Evolutionary conservation across 2,888 invertebrate genomes (phyloP).

Genomic region (Volucella inanis): DNA sequence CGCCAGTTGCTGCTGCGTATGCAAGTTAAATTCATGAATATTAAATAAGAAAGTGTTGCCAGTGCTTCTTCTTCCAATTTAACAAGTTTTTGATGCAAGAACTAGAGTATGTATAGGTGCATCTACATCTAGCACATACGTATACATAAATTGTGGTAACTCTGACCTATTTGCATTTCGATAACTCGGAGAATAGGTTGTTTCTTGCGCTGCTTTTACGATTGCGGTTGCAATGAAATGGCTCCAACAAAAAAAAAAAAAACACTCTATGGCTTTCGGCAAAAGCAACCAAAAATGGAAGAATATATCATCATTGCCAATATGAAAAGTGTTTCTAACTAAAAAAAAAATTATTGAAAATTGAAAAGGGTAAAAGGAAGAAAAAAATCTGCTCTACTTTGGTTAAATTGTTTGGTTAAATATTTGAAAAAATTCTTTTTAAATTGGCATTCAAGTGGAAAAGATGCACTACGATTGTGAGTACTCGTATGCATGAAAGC

Average conservation of each 20-base stretch:
- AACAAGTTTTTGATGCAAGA: conserved; percentile 50
- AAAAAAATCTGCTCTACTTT: conserved; percentile 29
- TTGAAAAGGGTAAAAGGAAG: background rate
- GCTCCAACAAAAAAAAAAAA: conserved; percentile 14
- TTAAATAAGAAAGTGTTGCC: conserved; percentile 47
- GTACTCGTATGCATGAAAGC: too few relatives aligned
- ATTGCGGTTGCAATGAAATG: conserved; percentile 29
- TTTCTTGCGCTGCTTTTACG: conserved; percentile 50
- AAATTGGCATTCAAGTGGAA: too few relatives aligned
- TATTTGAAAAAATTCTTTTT: conserved; percentile 39
- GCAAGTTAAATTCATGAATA: conserved; percentile 47
- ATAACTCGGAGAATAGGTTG: conserved; percentile 40
- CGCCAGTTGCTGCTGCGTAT: conserved; percentile 49
- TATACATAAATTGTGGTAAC: conserved; percentile 36
- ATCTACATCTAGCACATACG: too few relatives aligned
- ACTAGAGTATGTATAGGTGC: background rate
- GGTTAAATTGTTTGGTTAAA: conserved; percentile 28
- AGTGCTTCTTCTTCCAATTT: conserved; percentile 37
- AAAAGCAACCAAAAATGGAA: background rate
- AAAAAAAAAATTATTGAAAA: background rate
- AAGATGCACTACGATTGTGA: too few relatives aligned
- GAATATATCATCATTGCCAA: conserved; percentile 8
- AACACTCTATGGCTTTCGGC: conserved; percentile 15
- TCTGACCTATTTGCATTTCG: conserved; percentile 67
- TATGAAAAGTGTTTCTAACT: background rate